These are phyloP conservation scores for Betta splendens DNA, from an alignment of 2,797 vertebrate species.

Conservation along the genomic window DNA sequence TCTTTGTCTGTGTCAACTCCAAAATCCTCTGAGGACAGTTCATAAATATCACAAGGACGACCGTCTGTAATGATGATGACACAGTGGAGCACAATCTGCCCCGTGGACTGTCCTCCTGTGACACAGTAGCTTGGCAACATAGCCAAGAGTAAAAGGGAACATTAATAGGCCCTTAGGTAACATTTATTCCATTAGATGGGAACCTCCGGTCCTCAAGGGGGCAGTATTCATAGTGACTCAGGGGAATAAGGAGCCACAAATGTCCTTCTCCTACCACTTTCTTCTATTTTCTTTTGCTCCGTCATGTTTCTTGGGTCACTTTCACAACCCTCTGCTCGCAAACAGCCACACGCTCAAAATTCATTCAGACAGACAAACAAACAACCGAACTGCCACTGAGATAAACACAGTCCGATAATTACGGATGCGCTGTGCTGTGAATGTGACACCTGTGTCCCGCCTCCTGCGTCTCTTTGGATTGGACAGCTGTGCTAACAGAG, in stretches of 20 bases:
- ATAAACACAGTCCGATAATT: conserved; percentile 68
- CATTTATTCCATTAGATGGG: conserved; percentile 34
- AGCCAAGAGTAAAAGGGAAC: conserved; percentile 52
- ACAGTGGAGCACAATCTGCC: conserved; percentile 51
- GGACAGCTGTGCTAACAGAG: conserved; percentile 76
- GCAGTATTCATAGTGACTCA: conserved; percentile 44
- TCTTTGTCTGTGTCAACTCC: conserved; percentile 45
- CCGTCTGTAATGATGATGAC: conserved; percentile 53
- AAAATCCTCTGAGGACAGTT: conserved; percentile 44
- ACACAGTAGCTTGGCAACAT: conserved; percentile 57
- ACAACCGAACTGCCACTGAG: conserved; percentile 51
- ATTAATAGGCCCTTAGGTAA: conserved; percentile 62
- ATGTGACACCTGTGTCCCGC: conserved; percentile 73
- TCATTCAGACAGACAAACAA: conserved; percentile 8
- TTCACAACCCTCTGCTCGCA: background rate
- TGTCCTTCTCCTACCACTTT: conserved; percentile 7
- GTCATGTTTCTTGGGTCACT: background rate
- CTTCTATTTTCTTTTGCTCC: conserved; percentile 2
- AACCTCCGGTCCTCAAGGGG: conserved; percentile 46
- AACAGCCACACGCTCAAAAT: conserved; percentile 1
- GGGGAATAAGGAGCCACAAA: conserved; percentile 35
- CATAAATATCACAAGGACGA: conserved; percentile 51
- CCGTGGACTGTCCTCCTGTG: conserved; percentile 49
- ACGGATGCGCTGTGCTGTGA: conserved; percentile 64
- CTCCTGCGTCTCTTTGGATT: conserved; percentile 72